Base-by-base conservation (phyloP, 2,797 vertebrate species). In the Takifugu ocellatus region DNA sequence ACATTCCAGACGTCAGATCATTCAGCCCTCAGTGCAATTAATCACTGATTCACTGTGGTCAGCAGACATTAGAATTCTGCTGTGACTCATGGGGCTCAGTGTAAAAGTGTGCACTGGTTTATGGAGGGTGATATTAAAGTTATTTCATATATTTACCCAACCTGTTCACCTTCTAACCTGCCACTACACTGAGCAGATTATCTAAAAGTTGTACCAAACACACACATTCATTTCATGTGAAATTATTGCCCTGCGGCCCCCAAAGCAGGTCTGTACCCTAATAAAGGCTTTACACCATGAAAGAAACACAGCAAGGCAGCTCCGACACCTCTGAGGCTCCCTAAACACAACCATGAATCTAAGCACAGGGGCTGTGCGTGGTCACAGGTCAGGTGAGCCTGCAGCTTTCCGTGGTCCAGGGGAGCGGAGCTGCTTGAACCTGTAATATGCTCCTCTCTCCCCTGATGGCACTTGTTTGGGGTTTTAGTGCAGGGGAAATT, bases 371-470 rank as follows among this genome's bases (percentile, higher is more conserved):
- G 60, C 77, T 60, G 63, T 49, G 59, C 55, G 83, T 59, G 66
- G 89, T 81, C 89, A 88, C 79, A 89, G 78, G 90, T 92, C 90
- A 89, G 81, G 72, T 81, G 71, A 84, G 84, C 72, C 74, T 80
- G 87, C 80, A 79, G 84, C 74, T 82, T 82, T 86, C 81, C 63
- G 75, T 52, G 75, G 78, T 90, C 82, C 88, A 72, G 27, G 77
- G 74, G 83, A 93, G 88, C 91, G 86, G 86, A 90, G 88, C 77
- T 86, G 81, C 87, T 90, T 93, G 91, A 92, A 93, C 90, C 90
- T 91, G 87, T 91, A 92, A 93, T 93, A 92, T 93, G 84, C 81
- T 90, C 67, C 84, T 82, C 82, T 79, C 80, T 93, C 91, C 89
- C 73, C 36, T 72, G 91, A 84, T 84, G 76, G 86, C 86, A 88